Base-by-base conservation (phyloP, 2,888 invertebrate genomes). In the Brassicogethes aeneus region DNA sequence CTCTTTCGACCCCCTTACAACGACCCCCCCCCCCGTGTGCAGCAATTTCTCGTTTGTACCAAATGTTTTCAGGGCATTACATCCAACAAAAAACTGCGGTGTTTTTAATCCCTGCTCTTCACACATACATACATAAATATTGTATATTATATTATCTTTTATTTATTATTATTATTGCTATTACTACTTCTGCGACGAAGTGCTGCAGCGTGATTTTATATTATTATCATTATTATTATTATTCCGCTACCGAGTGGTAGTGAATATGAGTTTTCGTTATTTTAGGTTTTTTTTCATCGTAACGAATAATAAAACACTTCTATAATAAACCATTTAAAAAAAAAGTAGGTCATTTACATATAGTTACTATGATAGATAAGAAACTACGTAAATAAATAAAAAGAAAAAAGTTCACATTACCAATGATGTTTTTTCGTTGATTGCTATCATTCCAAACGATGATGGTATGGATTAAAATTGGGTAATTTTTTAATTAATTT, bases 61-160 rank as follows among this genome's bases (percentile, higher is more conserved):
- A n/a, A n/a, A 10, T 31, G 38, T 23, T 41, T 43, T 43, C 37
- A 40, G 43, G 43, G 43, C 43, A 43, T 43, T 43, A 43, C 39
- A 43, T 23, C 5, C 16, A 36, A 40, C 35, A 34, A 42, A 32
- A 36, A 42, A 35, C 32, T 36, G 36, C 17, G 33, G 36, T 40
- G 37, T 17, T 39, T 40, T 40, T 23, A 5, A 23, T 23, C 23
- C 5, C 10, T 23, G 23, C 10, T n/a, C n/a, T 23, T 23, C 23
- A 23, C 10, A 7, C 23, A 10, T 23, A 23, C 23, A 23, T 23
- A 10, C 10, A 23, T 23, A 23, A 23, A 23, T 10, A 23, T 23
- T 23, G 23, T 23, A 23, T 23, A 23, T 23, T 23, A 23, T 23
- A 7, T 23, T n/a, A n/a, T n/a, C n/a, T n/a, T n/a, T 23, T 7